Conservation (phyloP, 2,797 vertebrate species). For the Rhinogobio ventralis region DNA sequence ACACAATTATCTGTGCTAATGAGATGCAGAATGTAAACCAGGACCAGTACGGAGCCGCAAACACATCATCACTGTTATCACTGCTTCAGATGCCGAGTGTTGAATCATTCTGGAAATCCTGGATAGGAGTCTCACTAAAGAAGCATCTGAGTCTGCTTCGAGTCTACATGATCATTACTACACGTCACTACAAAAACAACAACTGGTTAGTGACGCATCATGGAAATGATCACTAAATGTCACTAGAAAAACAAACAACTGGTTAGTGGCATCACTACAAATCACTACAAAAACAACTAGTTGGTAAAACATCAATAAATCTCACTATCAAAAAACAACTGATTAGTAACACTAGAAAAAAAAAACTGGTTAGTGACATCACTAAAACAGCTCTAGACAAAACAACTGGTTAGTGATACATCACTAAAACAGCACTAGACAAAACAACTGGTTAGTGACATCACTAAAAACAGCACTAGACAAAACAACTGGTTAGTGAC, state of each 20-base stretch:
- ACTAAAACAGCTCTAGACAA: too few relatives aligned
- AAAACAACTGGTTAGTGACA: too few relatives aligned
- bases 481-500: too few relatives aligned
- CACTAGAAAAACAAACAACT: neutral
- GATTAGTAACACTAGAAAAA: too few relatives aligned
- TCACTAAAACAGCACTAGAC: too few relatives aligned
- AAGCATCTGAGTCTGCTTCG: neutral
- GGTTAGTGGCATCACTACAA: neutral
- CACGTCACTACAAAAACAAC: neutral
- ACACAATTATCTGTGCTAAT: constrained; percentile 8
- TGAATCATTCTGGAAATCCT: neutral
- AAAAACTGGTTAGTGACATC: neutral
- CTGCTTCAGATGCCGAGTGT: neutral
- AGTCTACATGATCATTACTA: neutral
- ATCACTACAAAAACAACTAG: too few relatives aligned
- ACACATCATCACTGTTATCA: neutral
- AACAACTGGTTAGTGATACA: too few relatives aligned
- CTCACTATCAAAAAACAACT: neutral
- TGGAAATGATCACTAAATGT: neutral
- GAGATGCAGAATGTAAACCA: constrained; percentile 8
- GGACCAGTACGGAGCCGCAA: neutral
- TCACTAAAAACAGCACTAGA: too few relatives aligned
- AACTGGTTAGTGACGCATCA: neutral
- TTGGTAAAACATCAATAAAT: too few relatives aligned
- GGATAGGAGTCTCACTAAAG: neutral